Conservation (phyloP, 2,113 vertebrate genomes). For the Otocyon megalotis region DNA sequence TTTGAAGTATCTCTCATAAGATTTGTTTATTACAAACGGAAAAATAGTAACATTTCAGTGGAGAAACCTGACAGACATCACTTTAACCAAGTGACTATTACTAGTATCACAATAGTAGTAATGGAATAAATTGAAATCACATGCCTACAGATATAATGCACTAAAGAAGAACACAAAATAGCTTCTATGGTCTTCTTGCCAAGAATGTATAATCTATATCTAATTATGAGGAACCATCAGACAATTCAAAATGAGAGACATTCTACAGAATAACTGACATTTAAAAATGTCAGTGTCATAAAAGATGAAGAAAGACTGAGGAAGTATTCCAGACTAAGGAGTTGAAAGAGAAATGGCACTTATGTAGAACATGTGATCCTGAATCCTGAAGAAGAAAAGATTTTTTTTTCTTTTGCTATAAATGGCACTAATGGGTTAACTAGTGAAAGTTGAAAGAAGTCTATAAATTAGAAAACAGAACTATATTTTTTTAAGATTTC, state of each 20-base stretch:
- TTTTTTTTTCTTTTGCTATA: not conserved
- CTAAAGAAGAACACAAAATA: not conserved
- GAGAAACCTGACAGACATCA: not conserved
- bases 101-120: not conserved
- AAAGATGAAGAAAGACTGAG: not conserved
- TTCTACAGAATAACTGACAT: not conserved
- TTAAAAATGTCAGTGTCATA: conserved; percentile 18
- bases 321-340: not conserved
- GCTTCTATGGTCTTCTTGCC: not conserved
- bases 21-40: conserved; percentile 6
- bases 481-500: not conserved
- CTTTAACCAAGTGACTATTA: conserved; percentile 12
- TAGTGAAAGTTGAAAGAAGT: not conserved
- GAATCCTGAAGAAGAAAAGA: not conserved
- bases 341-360: not conserved
- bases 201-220: not conserved
- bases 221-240: not conserved
- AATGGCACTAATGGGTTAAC: not conserved
- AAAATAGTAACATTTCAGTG: not conserved
- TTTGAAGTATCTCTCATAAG: not conserved
- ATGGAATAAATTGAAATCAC: not conserved
- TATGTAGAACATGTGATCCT: not conserved
- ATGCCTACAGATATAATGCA: not conserved
- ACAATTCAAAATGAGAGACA: not conserved
- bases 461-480: not conserved